Base-by-base conservation (phyloP, 2,113 vertebrate species). In the Sakesphorus luctuosus region DNA sequence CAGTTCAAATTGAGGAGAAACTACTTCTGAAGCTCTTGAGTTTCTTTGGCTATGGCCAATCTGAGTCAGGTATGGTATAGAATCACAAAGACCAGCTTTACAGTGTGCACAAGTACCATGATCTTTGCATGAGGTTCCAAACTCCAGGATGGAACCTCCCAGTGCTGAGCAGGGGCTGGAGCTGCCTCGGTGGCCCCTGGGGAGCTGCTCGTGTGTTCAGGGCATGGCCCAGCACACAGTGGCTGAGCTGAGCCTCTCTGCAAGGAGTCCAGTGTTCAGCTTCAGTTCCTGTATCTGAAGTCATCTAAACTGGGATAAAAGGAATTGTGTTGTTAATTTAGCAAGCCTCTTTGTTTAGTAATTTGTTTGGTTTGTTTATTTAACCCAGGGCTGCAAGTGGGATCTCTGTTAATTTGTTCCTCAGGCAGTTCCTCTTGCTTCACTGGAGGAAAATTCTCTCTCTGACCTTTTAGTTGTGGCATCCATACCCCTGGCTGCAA, bases 1-100 rank as follows among this genome's bases (percentile, higher is more conserved):
- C 99, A 0, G 98, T 99, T 77, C 99, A 99, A 92, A 99, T 99
- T 11, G 99, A 99, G 95, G 99, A 99, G 96, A 99, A 99, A 6
- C 98, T 99, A 1, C 98, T 99, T 61, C 98, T 99, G 36, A 99
- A 99, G 91, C 98, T 99, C 3, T 96, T 99, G 55, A 98, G 98
- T 84, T 99, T 99, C 98, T 99, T 99, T 86, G 99, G 99, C 94
- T 99, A 98, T 1, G 98, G 99, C 71, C 98, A 98, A 47, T 97
- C 98, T 7, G 99, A 99, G 78, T 98, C 98, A 93, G 99, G 99
- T 99, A 98, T 9, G 76, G 80, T 74, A 26, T 33, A 26, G 21
- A 28, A 26, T 52, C 59, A 24, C 55, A 28, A 14, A 65, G 21
- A 58, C n/a, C 43, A 15, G 20, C 21, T 85, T 46, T 50, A 20